Evolutionary conservation across 2,797 vertebrate species (phyloP).

Genomic region (Hippoglossus hippoglossus): DNA sequence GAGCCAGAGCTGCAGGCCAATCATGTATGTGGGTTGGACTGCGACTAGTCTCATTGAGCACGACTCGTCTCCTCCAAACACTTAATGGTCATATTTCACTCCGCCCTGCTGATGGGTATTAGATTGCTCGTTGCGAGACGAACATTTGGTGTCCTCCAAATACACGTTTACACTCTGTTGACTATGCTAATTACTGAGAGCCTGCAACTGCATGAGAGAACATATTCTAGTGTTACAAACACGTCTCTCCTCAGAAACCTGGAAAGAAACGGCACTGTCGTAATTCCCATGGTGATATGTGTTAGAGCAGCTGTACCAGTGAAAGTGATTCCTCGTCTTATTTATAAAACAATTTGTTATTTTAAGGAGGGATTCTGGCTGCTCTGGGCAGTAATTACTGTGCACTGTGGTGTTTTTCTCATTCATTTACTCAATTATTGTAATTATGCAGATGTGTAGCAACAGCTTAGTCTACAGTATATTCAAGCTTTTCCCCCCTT

Average conservation of each 20-base stretch:
- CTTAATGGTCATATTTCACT: conserved; percentile 59
- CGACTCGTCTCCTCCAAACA: conserved; percentile 36
- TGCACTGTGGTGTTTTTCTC: conserved; percentile 44
- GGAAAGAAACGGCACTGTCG: conserved; percentile 25
- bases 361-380: conserved; percentile 43
- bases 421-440: conserved; percentile 66
- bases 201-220: conserved; percentile 31
- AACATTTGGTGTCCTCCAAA: conserved; percentile 61
- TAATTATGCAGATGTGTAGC: conserved; percentile 56
- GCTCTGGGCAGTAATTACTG: conserved; percentile 66
- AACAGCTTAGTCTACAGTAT: conserved; percentile 18
- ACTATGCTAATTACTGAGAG: conserved; percentile 59
- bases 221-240: conserved; percentile 49
- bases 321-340: conserved; percentile 48
- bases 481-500: background rate
- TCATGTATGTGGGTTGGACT: conserved; percentile 49
- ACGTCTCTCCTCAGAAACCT: conserved; percentile 38
- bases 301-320: conserved; percentile 37
- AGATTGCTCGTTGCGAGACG: conserved; percentile 43
- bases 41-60: conserved; percentile 51
- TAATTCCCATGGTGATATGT: conserved; percentile 39
- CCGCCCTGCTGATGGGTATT: conserved; percentile 44
- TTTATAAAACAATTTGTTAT: conserved; percentile 65
- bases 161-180: conserved; percentile 51
- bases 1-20: conserved; percentile 51